A percentile compares a stretch with the other conserved stretches of the same genome.
Evolutionary conservation across 2,113 vertebrate species (phyloP).

Genomic region (Edolisoma coerulescens): DNA sequence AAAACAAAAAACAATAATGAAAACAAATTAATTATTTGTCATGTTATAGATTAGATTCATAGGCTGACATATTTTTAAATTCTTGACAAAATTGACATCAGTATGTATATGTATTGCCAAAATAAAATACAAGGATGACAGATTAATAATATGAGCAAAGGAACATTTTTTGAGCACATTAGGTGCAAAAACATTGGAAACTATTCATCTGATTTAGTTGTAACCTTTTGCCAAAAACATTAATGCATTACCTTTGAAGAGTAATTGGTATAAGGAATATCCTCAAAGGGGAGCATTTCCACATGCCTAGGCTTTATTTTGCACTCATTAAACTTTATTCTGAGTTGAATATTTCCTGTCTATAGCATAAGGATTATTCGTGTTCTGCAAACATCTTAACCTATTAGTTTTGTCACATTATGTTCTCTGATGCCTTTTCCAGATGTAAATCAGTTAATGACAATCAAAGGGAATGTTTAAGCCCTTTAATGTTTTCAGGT

Average conservation of each 20-base stretch:
- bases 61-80: constrained; percentile 51
- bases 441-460: constrained; percentile 78
- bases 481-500: constrained; percentile 45
- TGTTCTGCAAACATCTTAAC: constrained; percentile 54
- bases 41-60: constrained; percentile 40
- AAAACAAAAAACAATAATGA: constrained; percentile 32
- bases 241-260: constrained; percentile 76
- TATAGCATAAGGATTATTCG: constrained; percentile 13
- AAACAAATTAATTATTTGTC: constrained; percentile 42
- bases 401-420: constrained; percentile 72
- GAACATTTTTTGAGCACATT: constrained; percentile 54
- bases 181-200: constrained; percentile 69
- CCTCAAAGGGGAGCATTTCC: constrained; percentile 75
- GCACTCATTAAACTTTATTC: constrained; percentile 60
- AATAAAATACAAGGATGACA: constrained; percentile 50
- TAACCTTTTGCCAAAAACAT: constrained; percentile 71
- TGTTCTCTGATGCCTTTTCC: constrained; percentile 78
- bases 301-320: constrained; percentile 75
- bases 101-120: constrained; percentile 54
- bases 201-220: constrained; percentile 74
- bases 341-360: constrained; percentile 28
- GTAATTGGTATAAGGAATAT: constrained; percentile 74
- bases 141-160: constrained; percentile 50
- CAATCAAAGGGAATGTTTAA: constrained; percentile 69
- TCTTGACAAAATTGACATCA: constrained; percentile 64